These are phyloP conservation scores for Fundulus diaphanus DNA, from an alignment of 2,797 vertebrate species.

Conservation along the genomic window DNA sequence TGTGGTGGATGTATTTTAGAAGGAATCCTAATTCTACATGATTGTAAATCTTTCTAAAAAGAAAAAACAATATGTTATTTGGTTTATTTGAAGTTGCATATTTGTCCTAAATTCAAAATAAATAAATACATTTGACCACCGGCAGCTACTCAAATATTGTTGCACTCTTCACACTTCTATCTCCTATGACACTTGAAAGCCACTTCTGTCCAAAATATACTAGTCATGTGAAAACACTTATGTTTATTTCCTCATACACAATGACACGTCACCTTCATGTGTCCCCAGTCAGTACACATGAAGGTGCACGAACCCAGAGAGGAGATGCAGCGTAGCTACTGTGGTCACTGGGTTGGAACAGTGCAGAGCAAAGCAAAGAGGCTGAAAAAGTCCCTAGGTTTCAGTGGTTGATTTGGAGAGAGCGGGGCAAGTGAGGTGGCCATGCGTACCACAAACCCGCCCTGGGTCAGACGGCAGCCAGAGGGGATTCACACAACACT, in stretches of 20 bases:
- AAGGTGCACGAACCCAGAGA: conserved; percentile 27
- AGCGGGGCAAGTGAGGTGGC: conserved; percentile 71
- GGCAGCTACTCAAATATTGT: not conserved
- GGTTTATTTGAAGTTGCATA: not conserved
- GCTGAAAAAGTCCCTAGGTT: conserved; percentile 88
- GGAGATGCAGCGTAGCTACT: conserved; percentile 22
- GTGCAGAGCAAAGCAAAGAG: conserved; percentile 22
- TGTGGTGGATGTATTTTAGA: not conserved
- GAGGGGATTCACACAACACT: conserved; percentile 81
- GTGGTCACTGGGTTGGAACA: conserved; percentile 32
- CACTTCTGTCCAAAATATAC: conserved; percentile 44
- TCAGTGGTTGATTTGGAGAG: conserved; percentile 71
- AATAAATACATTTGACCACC: not conserved
- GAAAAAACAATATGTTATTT: not conserved
- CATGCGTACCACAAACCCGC: conserved; percentile 66
- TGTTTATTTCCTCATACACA: conserved; percentile 27
- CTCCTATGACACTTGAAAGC: conserved; percentile 35
- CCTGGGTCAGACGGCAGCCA: conserved; percentile 56
- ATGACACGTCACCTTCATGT: conserved; percentile 14
- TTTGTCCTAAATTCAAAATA: not conserved
- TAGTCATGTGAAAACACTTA: conserved; percentile 36
- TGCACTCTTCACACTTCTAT: conserved; percentile 10
- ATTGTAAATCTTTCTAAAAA: not conserved
- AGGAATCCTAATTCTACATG: not conserved
- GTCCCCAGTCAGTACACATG: conserved; percentile 11